Conservation (phyloP, 1,140 invertebrate genomes). For the Panagrolaimus sp. region DNA sequence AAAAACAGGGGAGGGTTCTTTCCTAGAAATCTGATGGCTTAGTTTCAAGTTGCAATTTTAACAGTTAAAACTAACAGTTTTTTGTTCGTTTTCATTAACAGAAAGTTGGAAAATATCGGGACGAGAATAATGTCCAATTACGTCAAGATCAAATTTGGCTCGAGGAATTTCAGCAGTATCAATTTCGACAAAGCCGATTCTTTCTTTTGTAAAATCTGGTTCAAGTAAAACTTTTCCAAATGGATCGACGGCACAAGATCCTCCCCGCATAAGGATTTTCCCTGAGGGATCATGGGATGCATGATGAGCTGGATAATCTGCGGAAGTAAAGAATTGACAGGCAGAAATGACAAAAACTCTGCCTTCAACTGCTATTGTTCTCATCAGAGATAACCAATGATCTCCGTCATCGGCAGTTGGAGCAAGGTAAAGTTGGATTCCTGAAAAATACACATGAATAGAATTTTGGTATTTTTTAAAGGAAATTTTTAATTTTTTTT, state of each 20-base stretch:
- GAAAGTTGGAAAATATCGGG: slow-evolving; percentile 49
- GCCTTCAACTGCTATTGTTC: slow-evolving; percentile 49
- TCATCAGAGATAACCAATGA: slow-evolving; percentile 49
- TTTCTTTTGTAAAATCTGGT: slow-evolving; percentile 44
- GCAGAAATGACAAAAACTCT: slow-evolving; percentile 52
- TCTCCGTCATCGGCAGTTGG: slow-evolving; percentile 54
- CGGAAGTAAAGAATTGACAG: slow-evolving; percentile 42
- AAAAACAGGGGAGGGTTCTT: too few relatives aligned
- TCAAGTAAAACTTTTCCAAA: slow-evolving; percentile 46
- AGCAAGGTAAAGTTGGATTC: slow-evolving; percentile 47
- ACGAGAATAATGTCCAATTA: slow-evolving; percentile 48
- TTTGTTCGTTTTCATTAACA: slow-evolving; percentile 41
- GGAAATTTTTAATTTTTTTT: too few relatives aligned
- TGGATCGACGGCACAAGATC: slow-evolving; percentile 50
- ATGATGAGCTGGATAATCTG: slow-evolving; percentile 41
- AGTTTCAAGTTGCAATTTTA: too few relatives aligned
- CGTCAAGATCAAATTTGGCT: slow-evolving; percentile 53
- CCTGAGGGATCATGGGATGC: slow-evolving; percentile 19
- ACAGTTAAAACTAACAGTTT: too few relatives aligned
- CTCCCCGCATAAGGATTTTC: slow-evolving; percentile 45
- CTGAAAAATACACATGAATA: slow-evolving; percentile 27
- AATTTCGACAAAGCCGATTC: slow-evolving; percentile 32
- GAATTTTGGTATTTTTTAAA: too few relatives aligned
- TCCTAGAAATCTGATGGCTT: too few relatives aligned
- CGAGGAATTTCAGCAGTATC: slow-evolving; percentile 43